Evolutionary conservation across 2,797 vertebrate species (phyloP).

Genomic region (Sebastes matsubarae): DNA sequence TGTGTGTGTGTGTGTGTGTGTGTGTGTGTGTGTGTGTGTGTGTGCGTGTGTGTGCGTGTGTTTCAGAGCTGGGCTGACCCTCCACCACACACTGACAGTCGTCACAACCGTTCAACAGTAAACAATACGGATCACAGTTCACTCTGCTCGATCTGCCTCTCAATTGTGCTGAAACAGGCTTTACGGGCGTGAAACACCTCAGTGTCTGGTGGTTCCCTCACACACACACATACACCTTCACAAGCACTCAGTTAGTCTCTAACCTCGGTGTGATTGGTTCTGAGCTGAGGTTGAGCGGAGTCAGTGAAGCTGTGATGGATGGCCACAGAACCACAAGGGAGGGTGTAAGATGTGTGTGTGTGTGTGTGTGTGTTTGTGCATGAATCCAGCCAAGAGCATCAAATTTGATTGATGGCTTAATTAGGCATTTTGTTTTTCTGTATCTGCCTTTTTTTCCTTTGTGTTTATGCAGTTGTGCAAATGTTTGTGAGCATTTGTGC

Average conservation of each 20-base stretch:
- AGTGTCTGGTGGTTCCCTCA: conserved; percentile 7
- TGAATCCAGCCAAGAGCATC: conserved; percentile 42
- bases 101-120: conserved; percentile 40
- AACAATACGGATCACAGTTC: conserved; percentile 48
- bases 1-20: conserved; percentile 25
- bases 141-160: conserved; percentile 7
- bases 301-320: conserved; percentile 71
- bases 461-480: conserved; percentile 28
- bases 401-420: conserved; percentile 67
- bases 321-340: conserved; percentile 29
- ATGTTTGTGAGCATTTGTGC: conserved; percentile 11
- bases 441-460: neutral
- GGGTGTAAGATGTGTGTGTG: conserved; percentile 2
- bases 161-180: conserved; percentile 32
- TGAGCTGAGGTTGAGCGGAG: conserved; percentile 66
- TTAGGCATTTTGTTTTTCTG: conserved; percentile 26
- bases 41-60: neutral
- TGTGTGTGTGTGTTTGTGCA: conserved; percentile 10
- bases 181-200: conserved; percentile 27
- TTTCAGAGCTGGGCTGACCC: neutral
- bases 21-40: conserved; percentile 20
- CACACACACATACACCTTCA: conserved; percentile 9
- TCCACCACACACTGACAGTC: conserved; percentile 3
- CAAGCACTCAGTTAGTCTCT: conserved; percentile 48
- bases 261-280: conserved; percentile 74